Percentiles rank a stretch among this genome's conserved stretches.
Conservation (phyloP, 2,888 invertebrate genomes). For the Muscina levida region DNA sequence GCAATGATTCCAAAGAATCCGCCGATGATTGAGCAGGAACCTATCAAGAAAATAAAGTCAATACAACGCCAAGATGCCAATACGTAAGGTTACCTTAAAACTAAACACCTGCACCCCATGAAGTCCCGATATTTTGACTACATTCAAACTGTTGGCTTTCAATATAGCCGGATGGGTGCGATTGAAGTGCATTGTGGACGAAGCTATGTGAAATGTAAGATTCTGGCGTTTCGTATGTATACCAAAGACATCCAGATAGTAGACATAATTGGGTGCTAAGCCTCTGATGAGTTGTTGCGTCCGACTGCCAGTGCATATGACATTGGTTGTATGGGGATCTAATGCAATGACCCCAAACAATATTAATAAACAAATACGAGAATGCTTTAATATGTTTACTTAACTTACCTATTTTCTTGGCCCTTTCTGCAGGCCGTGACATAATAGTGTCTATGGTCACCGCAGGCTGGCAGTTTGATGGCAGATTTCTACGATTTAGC, state of each 20-base stretch:
- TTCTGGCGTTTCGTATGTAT: conserved; percentile 78
- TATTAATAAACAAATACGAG: no score
- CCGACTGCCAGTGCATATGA: conserved; percentile 77
- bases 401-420: conserved; percentile 74
- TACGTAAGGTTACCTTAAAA: conserved; percentile 80
- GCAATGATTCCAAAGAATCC: conserved; percentile 67
- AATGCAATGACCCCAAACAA: conserved; percentile 14
- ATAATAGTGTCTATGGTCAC: conserved; percentile 74
- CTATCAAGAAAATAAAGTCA: not conserved
- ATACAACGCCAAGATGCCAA: not conserved
- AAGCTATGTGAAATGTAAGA: conserved; percentile 76
- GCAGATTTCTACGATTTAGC: conserved; percentile 48
- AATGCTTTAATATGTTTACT: no score
- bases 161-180: conserved; percentile 78
- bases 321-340: conserved; percentile 72
- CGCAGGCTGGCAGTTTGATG: conserved; percentile 67
- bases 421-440: conserved; percentile 73
- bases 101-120: conserved; percentile 82
- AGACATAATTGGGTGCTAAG: conserved; percentile 75
- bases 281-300: conserved; percentile 77
- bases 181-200: conserved; percentile 75
- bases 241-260: conserved; percentile 78
- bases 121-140: conserved; percentile 81
- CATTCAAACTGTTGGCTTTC: conserved; percentile 80
- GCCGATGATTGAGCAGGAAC: conserved; percentile 2